Percentiles rank a stretch among this genome's conserved stretches.
Evolutionary conservation across 2,113 vertebrate species (phyloP).

Genomic region (Halcyon senegalensis): DNA sequence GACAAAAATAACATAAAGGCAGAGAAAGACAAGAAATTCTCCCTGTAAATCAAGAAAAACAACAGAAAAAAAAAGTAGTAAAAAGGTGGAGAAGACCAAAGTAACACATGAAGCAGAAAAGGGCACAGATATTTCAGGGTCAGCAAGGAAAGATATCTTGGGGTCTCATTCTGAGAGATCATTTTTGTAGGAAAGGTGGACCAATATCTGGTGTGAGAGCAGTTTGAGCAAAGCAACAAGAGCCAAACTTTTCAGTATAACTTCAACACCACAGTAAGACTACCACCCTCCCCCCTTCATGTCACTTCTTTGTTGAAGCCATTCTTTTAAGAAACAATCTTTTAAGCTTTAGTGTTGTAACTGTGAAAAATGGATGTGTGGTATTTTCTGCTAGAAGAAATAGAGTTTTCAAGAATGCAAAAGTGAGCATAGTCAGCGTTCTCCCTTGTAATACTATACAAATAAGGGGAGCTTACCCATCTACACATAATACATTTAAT

Average conservation of each 20-base stretch:
- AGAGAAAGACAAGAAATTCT: neutral
- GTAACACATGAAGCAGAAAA: neutral
- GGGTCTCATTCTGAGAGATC: neutral
- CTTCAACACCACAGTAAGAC: neutral
- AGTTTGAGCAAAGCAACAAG: neutral
- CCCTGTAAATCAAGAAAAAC: neutral
- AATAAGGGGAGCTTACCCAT: constrained; percentile 24
- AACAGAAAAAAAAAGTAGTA: neutral
- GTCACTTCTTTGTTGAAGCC: neutral
- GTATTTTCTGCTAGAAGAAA: neutral
- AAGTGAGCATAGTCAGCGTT: neutral
- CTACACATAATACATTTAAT: constrained; percentile 11
- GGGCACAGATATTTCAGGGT: neutral
- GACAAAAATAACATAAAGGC: neutral
- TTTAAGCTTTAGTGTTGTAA: neutral
- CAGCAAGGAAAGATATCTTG: neutral
- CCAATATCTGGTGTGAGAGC: neutral
- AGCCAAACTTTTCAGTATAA: neutral
- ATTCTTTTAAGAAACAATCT: neutral
- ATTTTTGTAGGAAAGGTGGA: neutral
- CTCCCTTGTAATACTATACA: neutral
- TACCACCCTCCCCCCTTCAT: too few relatives aligned
- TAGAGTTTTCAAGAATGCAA: neutral
- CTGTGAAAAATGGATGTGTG: neutral
- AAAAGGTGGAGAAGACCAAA: neutral